phyloP scores from a whole-genome alignment of 2,888 invertebrate species.

The Biston betularia region DNA sequence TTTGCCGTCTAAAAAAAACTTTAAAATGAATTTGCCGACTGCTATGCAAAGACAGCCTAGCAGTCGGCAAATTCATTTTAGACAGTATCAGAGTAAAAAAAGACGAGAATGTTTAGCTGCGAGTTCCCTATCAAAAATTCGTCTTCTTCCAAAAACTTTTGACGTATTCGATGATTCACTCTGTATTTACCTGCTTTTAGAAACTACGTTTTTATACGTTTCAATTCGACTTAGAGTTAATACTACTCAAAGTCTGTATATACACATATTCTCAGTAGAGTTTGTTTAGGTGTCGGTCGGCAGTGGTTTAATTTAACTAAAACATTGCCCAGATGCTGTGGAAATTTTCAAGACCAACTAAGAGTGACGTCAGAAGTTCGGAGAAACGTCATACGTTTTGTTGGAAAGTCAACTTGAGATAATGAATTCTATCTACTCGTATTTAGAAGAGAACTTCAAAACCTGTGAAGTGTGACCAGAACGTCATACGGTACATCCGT shows the following conservation, averaged over 20 bases:
- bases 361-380: conserved; percentile 3
- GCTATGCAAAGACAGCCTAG: no score
- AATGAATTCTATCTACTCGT: no score
- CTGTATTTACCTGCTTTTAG: background rate
- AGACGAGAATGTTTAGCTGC: no score
- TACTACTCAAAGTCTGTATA: conserved; percentile 22
- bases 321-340: conserved; percentile 48
- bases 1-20: no score
- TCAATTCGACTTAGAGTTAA: conserved; percentile 6
- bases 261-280: conserved; percentile 30
- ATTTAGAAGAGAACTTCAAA: no score
- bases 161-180: background rate
- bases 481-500: no score
- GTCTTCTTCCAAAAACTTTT: no score
- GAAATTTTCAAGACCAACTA: conserved; percentile 45
- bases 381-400: conserved; percentile 8
- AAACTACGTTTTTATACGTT: background rate
- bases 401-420: background rate
- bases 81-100: no score
- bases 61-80: no score
- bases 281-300: conserved; percentile 30
- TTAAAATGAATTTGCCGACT: no score
- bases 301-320: conserved; percentile 20
- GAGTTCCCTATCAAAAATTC: no score
- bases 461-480: no score